Percentiles rank a stretch among this genome's conserved stretches.
Conservation (phyloP, 2,113 vertebrate species). For the Tonatia bakeri region DNA sequence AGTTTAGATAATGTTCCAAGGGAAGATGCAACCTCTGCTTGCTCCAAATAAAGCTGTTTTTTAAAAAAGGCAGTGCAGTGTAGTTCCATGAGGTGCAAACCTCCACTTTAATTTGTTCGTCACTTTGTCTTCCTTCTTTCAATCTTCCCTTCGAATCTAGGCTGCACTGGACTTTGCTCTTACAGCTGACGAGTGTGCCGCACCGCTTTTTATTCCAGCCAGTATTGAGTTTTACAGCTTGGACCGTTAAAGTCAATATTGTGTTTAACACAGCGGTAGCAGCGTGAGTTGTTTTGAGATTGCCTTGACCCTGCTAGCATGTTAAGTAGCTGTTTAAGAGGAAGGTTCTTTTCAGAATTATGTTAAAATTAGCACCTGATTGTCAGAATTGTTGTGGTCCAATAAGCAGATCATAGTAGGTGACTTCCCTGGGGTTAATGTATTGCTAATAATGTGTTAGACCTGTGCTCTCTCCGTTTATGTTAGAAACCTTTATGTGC, state of each 20-base stretch:
- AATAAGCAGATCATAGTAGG: not conserved
- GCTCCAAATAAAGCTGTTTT: not conserved
- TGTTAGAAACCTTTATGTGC: not conserved
- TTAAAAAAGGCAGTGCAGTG: not conserved
- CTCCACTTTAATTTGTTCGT: not conserved
- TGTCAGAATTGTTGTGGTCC: not conserved
- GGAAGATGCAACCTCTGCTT: not conserved
- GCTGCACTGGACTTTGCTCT: not conserved
- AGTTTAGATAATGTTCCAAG: not conserved
- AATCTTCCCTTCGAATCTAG: not conserved
- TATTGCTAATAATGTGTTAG: not conserved
- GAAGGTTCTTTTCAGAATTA: not conserved
- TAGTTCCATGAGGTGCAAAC: not conserved
- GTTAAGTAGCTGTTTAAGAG: not conserved
- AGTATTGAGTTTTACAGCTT: not conserved
- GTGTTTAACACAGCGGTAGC: not conserved
- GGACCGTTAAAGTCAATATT: not conserved
- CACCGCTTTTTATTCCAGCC: not conserved
- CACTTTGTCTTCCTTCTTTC: not conserved
- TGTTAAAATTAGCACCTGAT: not conserved
- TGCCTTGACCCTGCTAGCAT: not conserved
- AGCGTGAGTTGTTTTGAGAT: not conserved
- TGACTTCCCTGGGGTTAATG: not conserved
- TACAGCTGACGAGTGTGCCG: not conserved
- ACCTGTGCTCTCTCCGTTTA: not conserved